Base-by-base conservation (phyloP, 2,113 vertebrate species). In the Brachypteracias leptosomus region DNA sequence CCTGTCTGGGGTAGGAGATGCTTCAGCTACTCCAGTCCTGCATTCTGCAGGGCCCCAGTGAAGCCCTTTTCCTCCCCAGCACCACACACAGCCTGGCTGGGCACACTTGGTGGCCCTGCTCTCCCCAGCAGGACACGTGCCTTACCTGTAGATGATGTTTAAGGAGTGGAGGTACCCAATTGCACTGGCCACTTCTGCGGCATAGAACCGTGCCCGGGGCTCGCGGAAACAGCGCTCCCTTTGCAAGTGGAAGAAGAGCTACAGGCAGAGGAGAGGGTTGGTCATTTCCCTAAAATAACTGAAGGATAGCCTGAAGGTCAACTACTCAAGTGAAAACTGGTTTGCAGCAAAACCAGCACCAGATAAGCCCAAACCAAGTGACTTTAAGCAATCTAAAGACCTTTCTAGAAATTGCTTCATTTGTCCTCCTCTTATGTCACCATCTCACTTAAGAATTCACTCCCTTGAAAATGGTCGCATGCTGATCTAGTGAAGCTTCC, bases 241-340 rank as follows among this genome's bases (percentile, higher is more conserved):
- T 97, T 99, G 99, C 90, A 99, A 96, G 96, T 99, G 99, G 98
- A 99, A 99, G 97, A 99, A 99, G 49, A 99, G 97, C 99, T 99
- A 12, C 0, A 3, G 66, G 33, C 59, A 71, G 29, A 95, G 16
- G 18, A 58, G 15, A 93, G 19, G 9, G 6, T 16, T 52, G 25
- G 22, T 83, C 6, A n/a, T 4, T n/a, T 16, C 21, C 68, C 61
- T 46, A 22, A 44, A 54, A 22, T n/a, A 17, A 28, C 8, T 16
- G 35, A 61, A 35, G 36, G 16, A n/a, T 63, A 24, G 15, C 13
- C 31, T 68, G 16, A 86, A 92, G 72, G 44, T 9, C 67, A 91
- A 28, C 47, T 85, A 4, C 13, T 13, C 2, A 7, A 25, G 21
- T 35, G 11, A 51, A 51, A 63, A 59, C 9, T 18, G 7, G 9